Evolutionary conservation across 2,797 vertebrate genomes (phyloP).

Genomic region (Pogonophryne albipinna): DNA sequence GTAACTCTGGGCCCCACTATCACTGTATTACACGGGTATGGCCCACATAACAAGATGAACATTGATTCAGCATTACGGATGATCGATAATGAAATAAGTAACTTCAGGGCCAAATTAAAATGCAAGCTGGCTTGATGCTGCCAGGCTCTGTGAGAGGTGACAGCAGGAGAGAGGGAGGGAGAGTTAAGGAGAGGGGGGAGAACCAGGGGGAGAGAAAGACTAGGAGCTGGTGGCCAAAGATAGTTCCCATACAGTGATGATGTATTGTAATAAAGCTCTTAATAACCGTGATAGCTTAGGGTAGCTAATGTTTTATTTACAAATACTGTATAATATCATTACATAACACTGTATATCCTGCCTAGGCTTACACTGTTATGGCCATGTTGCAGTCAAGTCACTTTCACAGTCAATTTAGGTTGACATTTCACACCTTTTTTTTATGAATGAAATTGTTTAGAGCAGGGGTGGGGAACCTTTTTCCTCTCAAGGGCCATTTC

Average conservation of each 20-base stretch:
- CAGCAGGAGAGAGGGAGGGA: conserved; percentile 75
- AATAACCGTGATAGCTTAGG: conserved; percentile 1
- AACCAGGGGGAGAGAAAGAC: conserved; percentile 1
- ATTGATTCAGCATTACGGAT: conserved; percentile 99
- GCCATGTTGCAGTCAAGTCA: background rate
- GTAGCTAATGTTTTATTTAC: background rate
- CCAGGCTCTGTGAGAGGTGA: conserved; percentile 90
- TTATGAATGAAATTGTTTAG: background rate
- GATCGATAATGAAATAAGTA: conserved; percentile 99
- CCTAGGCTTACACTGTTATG: background rate
- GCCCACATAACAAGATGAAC: conserved; percentile 98
- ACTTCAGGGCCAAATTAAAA: conserved; percentile 98
- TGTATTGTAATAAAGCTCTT: conserved; percentile 21
- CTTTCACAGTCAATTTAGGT: background rate
- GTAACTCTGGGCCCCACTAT: conserved; percentile 95
- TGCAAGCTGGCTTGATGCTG: conserved; percentile 93
- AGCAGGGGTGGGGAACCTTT: too few relatives aligned
- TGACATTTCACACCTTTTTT: conserved; percentile 4
- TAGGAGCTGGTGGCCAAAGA: conserved; percentile 43
- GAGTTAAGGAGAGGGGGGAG: conserved; percentile 23
- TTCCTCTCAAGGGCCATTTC: too few relatives aligned
- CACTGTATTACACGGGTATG: conserved; percentile 98
- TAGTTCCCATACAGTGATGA: conserved; percentile 39
- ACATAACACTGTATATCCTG: background rate
- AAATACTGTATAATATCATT: background rate